A percentile compares a stretch with the other conserved stretches of the same genome.
Evolutionary conservation across 2,113 vertebrate species (phyloP).

Genomic region (Anarhynchus alexandrinus): DNA sequence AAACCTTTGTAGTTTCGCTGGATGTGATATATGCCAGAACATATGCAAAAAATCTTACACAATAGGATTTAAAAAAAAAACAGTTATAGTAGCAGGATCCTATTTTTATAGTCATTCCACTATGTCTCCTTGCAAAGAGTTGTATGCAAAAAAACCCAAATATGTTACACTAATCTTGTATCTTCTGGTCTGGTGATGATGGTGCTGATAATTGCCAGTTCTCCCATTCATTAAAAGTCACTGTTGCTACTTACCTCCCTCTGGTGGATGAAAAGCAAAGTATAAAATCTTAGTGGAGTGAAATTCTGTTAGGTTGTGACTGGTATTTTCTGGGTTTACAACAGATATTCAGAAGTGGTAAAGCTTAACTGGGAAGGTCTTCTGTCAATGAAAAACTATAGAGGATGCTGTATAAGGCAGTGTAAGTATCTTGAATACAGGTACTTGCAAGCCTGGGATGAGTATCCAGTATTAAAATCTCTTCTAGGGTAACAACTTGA

Average conservation of each 20-base stretch:
- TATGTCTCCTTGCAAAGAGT: not conserved
- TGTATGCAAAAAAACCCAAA: not conserved
- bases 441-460: not conserved
- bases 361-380: not conserved
- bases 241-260: not conserved
- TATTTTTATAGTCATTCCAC: not conserved
- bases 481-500: not conserved
- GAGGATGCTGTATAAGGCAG: not conserved
- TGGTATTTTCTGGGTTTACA: accelerated
- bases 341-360: not conserved
- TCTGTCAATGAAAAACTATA: not conserved
- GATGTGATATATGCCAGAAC: not conserved
- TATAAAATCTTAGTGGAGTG: not conserved
- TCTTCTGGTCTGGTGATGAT: not conserved
- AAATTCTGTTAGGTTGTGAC: not conserved
- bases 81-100: not conserved
- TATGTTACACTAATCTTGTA: not conserved
- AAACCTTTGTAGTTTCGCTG: not conserved
- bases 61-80: not conserved
- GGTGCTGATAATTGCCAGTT: not conserved
- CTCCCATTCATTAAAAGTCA: not conserved
- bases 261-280: slow-evolving; percentile 16
- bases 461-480: not conserved
- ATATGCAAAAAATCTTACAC: not conserved
- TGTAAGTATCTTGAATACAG: not conserved